Base-by-base conservation (phyloP, 2,888 invertebrate species). In the Acleris laterana region DNA sequence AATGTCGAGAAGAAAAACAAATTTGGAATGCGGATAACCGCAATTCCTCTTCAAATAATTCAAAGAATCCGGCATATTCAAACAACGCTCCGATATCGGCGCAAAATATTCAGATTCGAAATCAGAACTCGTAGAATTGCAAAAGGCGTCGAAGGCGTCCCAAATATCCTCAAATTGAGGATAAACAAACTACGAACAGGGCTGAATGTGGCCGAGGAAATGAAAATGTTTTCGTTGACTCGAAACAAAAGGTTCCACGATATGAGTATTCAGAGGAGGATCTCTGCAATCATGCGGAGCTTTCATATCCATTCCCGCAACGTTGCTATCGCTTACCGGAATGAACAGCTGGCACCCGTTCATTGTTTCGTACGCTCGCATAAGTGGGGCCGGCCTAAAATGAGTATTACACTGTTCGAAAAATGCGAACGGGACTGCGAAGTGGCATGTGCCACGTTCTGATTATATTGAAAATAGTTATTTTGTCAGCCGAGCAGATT, bases 341-440 rank as follows among this genome's bases (percentile, higher is more conserved):
- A 83, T 81, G 85, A 85, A 84, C 84, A 85, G 77, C 82, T 83
- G 82, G 74, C 81, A 77, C 74, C 69, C 78, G 74, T 78, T 82
- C 82, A 84, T 85, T 87, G 83, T 86, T 83, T 82, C 75, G 76
- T 76, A 70, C 73, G 76, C 73, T 75, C 74, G 74, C 74, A 75
- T 81, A 81, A 82, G 78, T 77, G 77, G 72, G 76, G 75, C 72
- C 68, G 68, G 67, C 72, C 72, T 72, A 74, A 75, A 79, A 77
- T 80, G 79, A 76, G 75, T 79, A 76, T 77, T 78, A 71, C 68
- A 68, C 68, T 71, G 71, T 75, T 77, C 64, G 50, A 69, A 73
- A 71, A 70, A 69, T 58, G 60, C 59, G 66, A 68, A 63, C 69
- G 62, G 61, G 57, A 63, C 67, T 61, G 44, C 46, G 19, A 48